phyloP scores from a whole-genome alignment of 2,888 invertebrate species.

The Rhorus exstirpatorius region DNA sequence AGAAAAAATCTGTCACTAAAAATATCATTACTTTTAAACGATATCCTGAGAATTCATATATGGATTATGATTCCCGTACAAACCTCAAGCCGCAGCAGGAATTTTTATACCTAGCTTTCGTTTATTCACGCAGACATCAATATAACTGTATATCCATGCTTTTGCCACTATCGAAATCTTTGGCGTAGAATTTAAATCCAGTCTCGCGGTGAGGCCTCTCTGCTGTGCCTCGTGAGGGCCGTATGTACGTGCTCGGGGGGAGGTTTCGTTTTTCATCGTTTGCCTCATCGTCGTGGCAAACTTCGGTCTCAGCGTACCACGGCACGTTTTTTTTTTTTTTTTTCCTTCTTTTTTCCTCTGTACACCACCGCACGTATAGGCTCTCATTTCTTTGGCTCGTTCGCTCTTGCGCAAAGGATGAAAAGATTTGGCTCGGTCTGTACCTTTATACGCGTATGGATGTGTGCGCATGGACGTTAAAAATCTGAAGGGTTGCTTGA shows the following conservation, averaged over 20 bases:
- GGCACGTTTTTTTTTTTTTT: conserved; percentile 32
- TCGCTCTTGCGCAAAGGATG: conserved; percentile 59
- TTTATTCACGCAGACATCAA: too few relatives aligned
- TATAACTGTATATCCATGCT: background rate
- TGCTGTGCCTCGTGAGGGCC: conserved; percentile 57
- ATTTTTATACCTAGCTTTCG: too few relatives aligned
- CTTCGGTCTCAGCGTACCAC: conserved; percentile 33
- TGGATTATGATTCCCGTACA: too few relatives aligned
- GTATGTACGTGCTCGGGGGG: conserved; percentile 70
- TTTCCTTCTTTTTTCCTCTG: background rate
- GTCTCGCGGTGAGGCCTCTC: conserved; percentile 27
- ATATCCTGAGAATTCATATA: too few relatives aligned
- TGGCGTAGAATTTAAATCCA: conserved; percentile 76
- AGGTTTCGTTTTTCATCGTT: conserved; percentile 47
- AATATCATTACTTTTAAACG: too few relatives aligned
- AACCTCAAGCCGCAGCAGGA: too few relatives aligned
- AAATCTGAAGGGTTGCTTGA: conserved; percentile 50
- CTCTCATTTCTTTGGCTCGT: conserved; percentile 36
- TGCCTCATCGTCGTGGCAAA: conserved; percentile 43
- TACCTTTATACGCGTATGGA: conserved; percentile 51
- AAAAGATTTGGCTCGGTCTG: conserved; percentile 75
- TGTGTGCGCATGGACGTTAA: conserved; percentile 12
- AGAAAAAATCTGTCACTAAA: too few relatives aligned
- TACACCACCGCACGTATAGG: background rate
- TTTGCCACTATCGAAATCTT: background rate